These are phyloP conservation scores for Drosophila quinaria DNA, from an alignment of 2,888 invertebrate species.

Conservation along the genomic window DNA sequence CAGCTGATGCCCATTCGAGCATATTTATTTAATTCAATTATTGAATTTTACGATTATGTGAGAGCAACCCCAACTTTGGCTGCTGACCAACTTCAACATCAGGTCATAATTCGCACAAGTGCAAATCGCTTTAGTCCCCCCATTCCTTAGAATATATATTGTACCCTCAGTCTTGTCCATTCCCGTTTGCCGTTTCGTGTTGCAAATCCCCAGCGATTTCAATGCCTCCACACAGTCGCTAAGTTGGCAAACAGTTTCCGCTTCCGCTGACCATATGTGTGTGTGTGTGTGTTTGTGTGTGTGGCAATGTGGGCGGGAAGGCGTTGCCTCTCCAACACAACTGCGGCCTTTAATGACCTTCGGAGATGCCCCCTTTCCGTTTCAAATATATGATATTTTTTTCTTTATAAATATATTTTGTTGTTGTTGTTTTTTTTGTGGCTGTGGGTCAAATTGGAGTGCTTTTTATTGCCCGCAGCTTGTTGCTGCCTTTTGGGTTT, in stretches of 20 bases:
- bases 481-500: conserved; percentile 72
- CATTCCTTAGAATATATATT: not conserved
- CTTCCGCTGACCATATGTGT: conserved; percentile 75
- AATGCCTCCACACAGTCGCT: conserved; percentile 44
- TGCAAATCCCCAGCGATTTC: conserved; percentile 70
- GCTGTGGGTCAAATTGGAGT: conserved; percentile 78
- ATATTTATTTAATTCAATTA: conserved; percentile 85
- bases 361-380: conserved; percentile 37
- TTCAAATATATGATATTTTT: conserved; percentile 37
- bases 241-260: conserved; percentile 80
- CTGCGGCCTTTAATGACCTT: conserved; percentile 74
- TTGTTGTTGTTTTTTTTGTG: conserved; percentile 29
- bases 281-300: not conserved
- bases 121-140: conserved; percentile 65
- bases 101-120: conserved; percentile 78
- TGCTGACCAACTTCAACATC: conserved; percentile 37
- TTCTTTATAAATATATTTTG: not conserved
- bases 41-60: conserved; percentile 83
- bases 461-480: conserved; percentile 79
- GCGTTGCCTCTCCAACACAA: not conserved
- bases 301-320: not conserved
- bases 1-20: conserved; percentile 75
- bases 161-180: not conserved
- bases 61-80: conserved; percentile 33
- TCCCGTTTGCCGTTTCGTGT: not conserved